A percentile compares a stretch with the other conserved stretches of the same genome.
Conservation (phyloP, 37 sponge, comb jelly and placozoan species). For the Sycon ciliatum region DNA sequence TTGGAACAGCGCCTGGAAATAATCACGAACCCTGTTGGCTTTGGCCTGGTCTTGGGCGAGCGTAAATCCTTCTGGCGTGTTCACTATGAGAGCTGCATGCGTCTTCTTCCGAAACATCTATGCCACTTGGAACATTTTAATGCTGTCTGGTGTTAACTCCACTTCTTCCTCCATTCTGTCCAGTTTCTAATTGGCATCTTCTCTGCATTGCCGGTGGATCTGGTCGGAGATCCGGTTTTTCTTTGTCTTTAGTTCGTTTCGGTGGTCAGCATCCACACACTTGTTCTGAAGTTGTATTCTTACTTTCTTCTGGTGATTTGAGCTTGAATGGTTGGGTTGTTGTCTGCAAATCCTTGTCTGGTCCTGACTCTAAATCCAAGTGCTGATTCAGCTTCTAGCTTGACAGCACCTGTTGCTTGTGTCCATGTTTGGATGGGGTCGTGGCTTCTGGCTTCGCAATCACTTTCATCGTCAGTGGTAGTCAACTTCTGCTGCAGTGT, state of each 20-base stretch:
- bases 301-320: too few relatives aligned
- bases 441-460: too few relatives aligned
- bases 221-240: not conserved
- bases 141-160: slow-evolving; percentile 13
- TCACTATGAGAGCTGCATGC: not conserved
- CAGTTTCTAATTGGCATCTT: not conserved
- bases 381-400: too few relatives aligned
- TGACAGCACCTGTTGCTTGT: too few relatives aligned
- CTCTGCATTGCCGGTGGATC: not conserved
- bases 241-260: not conserved
- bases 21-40: not conserved
- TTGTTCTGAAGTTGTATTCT: too few relatives aligned
- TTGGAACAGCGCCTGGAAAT: slow-evolving; percentile 13
- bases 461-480: too few relatives aligned
- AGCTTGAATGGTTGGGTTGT: too few relatives aligned
- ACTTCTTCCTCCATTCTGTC: slow-evolving; percentile 11
- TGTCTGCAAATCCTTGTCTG: too few relatives aligned
- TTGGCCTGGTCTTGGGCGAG: slow-evolving; percentile 15
- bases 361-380: too few relatives aligned
- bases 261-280: not conserved
- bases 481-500: too few relatives aligned
- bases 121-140: slow-evolving; percentile 19
- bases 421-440: too few relatives aligned
- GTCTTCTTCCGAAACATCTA: not conserved
- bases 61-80: slow-evolving; percentile 10